Evolutionary conservation across 2,113 vertebrate genomes (phyloP), one percentile per base, ranked within the genome.

Genomic region (Oreotragus oreotragus): DNA sequence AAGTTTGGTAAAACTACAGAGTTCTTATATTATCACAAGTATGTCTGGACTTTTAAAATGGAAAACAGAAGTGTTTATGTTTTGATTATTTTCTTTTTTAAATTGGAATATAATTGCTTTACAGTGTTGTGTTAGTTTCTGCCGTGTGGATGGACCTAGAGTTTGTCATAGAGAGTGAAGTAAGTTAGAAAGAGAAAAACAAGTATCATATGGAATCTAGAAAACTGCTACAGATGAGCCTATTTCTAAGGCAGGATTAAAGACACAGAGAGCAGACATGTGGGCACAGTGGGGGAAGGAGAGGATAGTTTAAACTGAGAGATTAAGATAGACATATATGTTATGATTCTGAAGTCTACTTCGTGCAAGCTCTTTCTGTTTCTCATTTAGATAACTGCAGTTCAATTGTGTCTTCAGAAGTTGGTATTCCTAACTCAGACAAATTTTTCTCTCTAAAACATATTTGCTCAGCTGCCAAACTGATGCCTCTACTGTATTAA

Each of bases 361-460:
- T 94, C 73, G 64, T 49, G 49, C 21, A 73, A 51, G 17, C 21
- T 95, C 36, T 60, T 89, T 62, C 17, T 94, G n/a, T 64, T 57
- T 90, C 17, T 88, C 16, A 36, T 3, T 90, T 57, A 45, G 25
- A 73, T 30, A 87, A 64, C 39, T 91, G 39, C 8, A 60, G 19
- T 73, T 83, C 14, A 77, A 0, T 45, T 79, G 28, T 84, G 10
- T 16, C 51, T 70, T 96, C 30, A 92, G 57, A 84, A 77, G n/a
- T 87, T 84, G 64, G 0, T 80, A 55, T 49, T 30, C 17, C 51
- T 58, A 86, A 89, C 76, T 66, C 11, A 90, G 84, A 23, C 55
- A 97, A 97, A 60, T 12, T 96, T 95, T 95, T 96, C 51, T 95
- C 19, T 51, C 28, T 88, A 76, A 90, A 58, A 87, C 23, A 66